phyloP scores from a whole-genome alignment of 2,113 vertebrate genomes.

The Vidua chalybeata region DNA sequence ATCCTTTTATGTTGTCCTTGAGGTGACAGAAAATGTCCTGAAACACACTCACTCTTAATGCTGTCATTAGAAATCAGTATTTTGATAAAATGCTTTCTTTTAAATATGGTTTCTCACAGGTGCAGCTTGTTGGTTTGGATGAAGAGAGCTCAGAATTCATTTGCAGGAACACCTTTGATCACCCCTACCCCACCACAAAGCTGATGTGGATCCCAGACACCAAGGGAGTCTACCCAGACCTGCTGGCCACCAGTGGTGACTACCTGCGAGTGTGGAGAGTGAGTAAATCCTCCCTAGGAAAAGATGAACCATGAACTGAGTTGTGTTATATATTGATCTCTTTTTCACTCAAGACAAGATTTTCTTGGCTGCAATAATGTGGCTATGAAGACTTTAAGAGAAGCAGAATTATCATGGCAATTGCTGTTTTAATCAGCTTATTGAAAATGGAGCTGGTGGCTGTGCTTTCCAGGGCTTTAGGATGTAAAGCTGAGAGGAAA shows the following conservation, averaged over 20 bases:
- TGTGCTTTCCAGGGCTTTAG: neutral
- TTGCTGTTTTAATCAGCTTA: neutral
- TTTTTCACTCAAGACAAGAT: neutral
- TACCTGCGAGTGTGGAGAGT: slow-evolving; percentile 98
- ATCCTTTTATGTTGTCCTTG: neutral
- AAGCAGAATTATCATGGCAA: neutral
- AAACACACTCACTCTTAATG: neutral
- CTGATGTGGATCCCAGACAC: slow-evolving; percentile 99
- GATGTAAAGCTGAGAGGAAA: neutral
- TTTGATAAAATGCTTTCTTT: neutral
- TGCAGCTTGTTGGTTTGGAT: slow-evolving; percentile 96
- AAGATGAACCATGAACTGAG: neutral
- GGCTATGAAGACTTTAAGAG: neutral
- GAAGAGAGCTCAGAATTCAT: slow-evolving; percentile 98
- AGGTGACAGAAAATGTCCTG: neutral
- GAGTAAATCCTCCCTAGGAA: slow-evolving; percentile 27
- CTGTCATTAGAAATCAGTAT: neutral
- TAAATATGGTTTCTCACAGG: slow-evolving; percentile 72
- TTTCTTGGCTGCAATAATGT: neutral
- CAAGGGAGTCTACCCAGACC: slow-evolving; percentile 96
- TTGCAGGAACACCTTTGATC: slow-evolving; percentile 97
- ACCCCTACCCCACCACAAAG: slow-evolving; percentile 97
- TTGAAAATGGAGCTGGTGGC: neutral
- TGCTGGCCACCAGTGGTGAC: slow-evolving; percentile 95
- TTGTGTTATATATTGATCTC: neutral